Evolutionary conservation across 2,797 vertebrate species (phyloP).

Genomic region (Prionace glauca): DNA sequence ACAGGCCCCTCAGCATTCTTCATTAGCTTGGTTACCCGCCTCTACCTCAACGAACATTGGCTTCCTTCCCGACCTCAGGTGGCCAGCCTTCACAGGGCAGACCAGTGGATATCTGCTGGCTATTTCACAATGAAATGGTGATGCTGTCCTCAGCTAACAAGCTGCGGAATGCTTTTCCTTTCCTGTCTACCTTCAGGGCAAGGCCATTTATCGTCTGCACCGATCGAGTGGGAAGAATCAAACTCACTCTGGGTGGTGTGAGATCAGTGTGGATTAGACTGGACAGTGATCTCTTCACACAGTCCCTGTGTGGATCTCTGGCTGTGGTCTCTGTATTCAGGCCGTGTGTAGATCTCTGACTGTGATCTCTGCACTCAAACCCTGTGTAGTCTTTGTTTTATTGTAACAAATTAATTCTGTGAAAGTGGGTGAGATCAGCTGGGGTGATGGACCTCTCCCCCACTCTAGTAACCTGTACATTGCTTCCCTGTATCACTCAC

Average conservation of each 20-base stretch:
- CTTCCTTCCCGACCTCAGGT: background rate
- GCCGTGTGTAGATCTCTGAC: background rate
- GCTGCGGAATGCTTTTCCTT: no score
- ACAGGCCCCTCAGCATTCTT: background rate
- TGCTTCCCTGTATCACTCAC: slow-evolving; percentile 13
- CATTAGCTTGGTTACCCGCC: background rate
- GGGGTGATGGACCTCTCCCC: no score
- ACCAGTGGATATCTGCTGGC: background rate
- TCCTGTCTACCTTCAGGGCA: background rate
- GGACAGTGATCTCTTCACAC: no score
- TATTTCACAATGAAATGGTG: background rate
- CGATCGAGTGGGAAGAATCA: background rate
- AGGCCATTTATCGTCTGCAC: background rate
- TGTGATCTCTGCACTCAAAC: background rate
- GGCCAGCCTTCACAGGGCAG: background rate
- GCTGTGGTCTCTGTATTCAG: no score
- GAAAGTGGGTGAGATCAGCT: background rate
- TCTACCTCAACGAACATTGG: background rate
- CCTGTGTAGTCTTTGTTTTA: no score
- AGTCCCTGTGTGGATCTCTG: no score
- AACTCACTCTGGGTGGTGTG: background rate
- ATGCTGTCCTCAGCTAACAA: background rate
- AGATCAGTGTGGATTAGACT: no score
- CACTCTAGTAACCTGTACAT: background rate
- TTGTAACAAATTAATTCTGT: background rate